phyloP scores from a whole-genome alignment of 2,797 vertebrate species.

The Paedocypris micromegethes region DNA sequence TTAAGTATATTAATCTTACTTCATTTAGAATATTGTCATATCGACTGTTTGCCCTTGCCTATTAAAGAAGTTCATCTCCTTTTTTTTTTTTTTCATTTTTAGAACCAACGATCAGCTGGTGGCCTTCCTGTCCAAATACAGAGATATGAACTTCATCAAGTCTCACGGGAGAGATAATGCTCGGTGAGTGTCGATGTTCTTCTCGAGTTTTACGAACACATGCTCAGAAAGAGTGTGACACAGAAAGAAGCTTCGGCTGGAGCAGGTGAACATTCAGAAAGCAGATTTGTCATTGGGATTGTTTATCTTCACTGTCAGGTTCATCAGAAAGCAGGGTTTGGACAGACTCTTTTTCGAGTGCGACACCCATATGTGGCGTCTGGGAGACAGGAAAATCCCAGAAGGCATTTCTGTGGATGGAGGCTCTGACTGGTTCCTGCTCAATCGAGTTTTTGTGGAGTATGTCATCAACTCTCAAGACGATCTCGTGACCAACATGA shows the following conservation, averaged over 20 bases:
- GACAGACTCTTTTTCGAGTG: conserved; percentile 95
- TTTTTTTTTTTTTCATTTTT: conserved; percentile 36
- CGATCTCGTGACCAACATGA: conserved; percentile 91
- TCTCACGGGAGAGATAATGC: conserved; percentile 97
- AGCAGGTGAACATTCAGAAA: background rate
- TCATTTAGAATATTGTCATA: background rate
- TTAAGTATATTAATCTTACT: too few relatives aligned
- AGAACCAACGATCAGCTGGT: conserved; percentile 96
- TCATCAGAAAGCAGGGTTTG: conserved; percentile 94
- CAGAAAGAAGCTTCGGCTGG: conserved; percentile 13
- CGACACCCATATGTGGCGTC: conserved; percentile 97
- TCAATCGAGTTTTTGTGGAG: conserved; percentile 91
- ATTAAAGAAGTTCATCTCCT: background rate
- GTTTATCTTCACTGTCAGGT: conserved; percentile 63
- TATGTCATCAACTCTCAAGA: conserved; percentile 90
- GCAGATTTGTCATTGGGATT: conserved; percentile 2
- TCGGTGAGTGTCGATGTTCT: conserved; percentile 69
- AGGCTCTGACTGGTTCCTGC: conserved; percentile 95
- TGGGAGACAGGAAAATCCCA: conserved; percentile 91
- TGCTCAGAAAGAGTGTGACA: background rate
- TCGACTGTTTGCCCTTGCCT: conserved; percentile 6
- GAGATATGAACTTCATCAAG: conserved; percentile 97
- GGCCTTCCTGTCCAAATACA: conserved; percentile 91
- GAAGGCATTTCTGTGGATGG: conserved; percentile 92
- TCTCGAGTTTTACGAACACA: too few relatives aligned